Percentiles rank a stretch among this genome's conserved stretches.
phyloP scores from a whole-genome alignment of 1,140 invertebrate genomes.

The Rhagoletis zephyria region DNA sequence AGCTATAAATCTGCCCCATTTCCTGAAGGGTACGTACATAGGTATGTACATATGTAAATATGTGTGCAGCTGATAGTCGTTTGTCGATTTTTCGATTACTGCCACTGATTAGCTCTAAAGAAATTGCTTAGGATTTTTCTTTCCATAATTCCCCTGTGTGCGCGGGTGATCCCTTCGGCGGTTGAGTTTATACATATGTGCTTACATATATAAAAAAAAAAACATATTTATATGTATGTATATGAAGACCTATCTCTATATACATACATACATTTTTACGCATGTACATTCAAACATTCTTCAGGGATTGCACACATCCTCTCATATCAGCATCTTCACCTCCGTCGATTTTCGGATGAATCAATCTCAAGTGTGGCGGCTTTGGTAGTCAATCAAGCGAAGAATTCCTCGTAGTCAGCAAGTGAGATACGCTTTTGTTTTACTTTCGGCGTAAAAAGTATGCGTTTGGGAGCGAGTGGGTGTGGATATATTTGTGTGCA shows the following conservation, averaged over 20 bases:
- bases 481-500: neutral
- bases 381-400: slow-evolving; percentile 10
- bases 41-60: too few relatives aligned
- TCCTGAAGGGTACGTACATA: too few relatives aligned
- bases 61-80: too few relatives aligned
- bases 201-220: neutral
- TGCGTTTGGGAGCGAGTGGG: neutral
- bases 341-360: neutral
- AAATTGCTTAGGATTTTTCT: slow-evolving; percentile 6
- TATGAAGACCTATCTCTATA: neutral
- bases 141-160: neutral
- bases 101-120: slow-evolving; percentile 41
- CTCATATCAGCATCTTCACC: neutral
- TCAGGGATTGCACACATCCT: neutral
- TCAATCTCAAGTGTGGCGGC: slow-evolving; percentile 24
- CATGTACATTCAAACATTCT: neutral
- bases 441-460: slow-evolving; percentile 22
- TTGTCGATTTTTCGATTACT: slow-evolving; percentile 7
- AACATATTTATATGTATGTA: neutral
- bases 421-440: slow-evolving; percentile 41
- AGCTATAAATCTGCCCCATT: too few relatives aligned
- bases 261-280: neutral
- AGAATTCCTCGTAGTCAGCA: slow-evolving; percentile 11
- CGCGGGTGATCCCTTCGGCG: neutral
- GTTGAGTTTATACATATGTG: neutral